These are phyloP conservation scores for Synergus laeviventris DNA, from an alignment of 2,888 invertebrate genomes.

Conservation along the genomic window DNA sequence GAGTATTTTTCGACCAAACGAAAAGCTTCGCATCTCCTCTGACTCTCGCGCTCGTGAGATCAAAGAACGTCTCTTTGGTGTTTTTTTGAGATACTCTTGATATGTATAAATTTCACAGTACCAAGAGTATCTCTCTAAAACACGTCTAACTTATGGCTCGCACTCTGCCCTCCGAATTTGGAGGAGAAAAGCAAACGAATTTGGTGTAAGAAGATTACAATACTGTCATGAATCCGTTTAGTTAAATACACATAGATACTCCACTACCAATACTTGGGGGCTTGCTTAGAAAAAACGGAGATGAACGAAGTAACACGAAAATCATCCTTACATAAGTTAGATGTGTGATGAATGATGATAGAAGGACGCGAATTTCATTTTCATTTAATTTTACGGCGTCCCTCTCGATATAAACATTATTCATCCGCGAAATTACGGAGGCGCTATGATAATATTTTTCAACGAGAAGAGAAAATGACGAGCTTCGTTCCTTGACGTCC, in stretches of 20 bases:
- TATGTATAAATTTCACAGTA: conserved; percentile 19
- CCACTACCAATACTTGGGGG: conserved; percentile 16
- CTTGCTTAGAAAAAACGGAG: conserved; percentile 13
- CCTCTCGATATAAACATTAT: background rate
- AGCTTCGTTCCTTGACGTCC: background rate
- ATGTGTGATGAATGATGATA: conserved; percentile 15
- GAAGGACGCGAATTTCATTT: conserved; percentile 1
- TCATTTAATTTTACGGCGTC: background rate
- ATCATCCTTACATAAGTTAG: conserved; percentile 18
- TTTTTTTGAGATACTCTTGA: conserved; percentile 47
- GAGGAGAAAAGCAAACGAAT: conserved; percentile 14
- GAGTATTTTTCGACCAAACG: background rate
- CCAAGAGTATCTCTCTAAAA: conserved; percentile 44
- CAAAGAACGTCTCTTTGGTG: conserved; percentile 58
- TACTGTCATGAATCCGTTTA: conserved; percentile 24
- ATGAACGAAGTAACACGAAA: conserved; percentile 3
- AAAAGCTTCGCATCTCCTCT: conserved; percentile 4
- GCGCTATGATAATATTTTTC: background rate
- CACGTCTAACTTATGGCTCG: conserved; percentile 50
- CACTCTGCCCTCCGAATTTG: conserved; percentile 28
- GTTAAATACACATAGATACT: conserved; percentile 17
- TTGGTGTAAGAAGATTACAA: conserved; percentile 20
- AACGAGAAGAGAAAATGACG: background rate
- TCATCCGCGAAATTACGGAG: background rate
- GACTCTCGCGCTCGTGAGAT: conserved; percentile 58